Evolutionary conservation across 2,797 vertebrate species (phyloP), one percentile per base, ranked within the genome.

Genomic region (Mareca strepera): DNA sequence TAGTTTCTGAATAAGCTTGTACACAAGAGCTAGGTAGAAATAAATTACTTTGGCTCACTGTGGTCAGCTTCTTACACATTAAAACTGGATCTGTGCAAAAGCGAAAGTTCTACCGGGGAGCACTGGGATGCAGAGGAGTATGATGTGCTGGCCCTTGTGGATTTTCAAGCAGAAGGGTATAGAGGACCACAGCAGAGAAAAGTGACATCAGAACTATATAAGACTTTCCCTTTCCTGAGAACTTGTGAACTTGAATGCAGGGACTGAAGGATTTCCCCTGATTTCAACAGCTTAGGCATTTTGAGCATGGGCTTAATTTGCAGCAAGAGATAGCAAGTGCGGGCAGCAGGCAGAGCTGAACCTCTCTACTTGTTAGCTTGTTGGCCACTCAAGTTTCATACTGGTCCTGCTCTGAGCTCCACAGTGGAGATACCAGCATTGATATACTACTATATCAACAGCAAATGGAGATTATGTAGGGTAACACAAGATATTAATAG

Each of bases 171-270:
- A 25, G 56, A 13, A 67, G 18, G 11, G 9, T 33, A 53, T 4
- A 46, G 20, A 53, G 41, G 62, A 62, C 28, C 93, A 55, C 73
- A 85, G 66, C 44, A 78, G 48, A 91, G 76, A 80, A 80, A 7
- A 25, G 17, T 52, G 28, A 63, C 21, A 60, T 6, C 18, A 62
- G 39, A 95, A 39, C n/a, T 77, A 35, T 16, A 53, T 28, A 82
- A 43, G 50, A 79, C 46, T 90, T 20, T 1, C 22, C 37, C 15
- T 39, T 86, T 93, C 90, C 94, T 95, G 91, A 91, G 91, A 93
- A 69, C 18, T 62, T 79, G 39, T 59, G 60, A 82, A 80, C 13
- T 23, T 3, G 0, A 43, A 66, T 5, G 6, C 15, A 70, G 48
- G 26, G 31, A 72, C 0, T 66, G 56, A 75, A 79, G 48, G 50